These are phyloP conservation scores for Pelmatolapia mariae DNA, from an alignment of 2,113 vertebrate genomes.

Conservation along the genomic window DNA sequence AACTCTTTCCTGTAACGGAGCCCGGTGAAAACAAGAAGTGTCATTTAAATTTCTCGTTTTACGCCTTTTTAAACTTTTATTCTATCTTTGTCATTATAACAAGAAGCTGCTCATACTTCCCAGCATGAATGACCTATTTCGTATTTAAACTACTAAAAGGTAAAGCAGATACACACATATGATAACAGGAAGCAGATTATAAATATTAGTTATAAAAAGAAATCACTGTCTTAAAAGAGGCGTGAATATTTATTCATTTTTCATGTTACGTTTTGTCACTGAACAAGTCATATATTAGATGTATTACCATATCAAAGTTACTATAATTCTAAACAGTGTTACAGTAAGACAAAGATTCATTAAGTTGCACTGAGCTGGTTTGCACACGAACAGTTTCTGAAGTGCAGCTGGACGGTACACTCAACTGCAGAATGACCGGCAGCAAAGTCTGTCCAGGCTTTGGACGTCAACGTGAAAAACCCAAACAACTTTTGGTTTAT, in stretches of 20 bases:
- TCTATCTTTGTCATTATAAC: accelerated
- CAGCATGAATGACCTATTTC: background rate
- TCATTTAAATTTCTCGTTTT: background rate
- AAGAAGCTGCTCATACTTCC: background rate
- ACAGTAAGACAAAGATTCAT: background rate
- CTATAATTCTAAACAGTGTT: background rate
- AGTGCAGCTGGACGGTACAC: background rate
- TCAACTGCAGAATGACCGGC: background rate
- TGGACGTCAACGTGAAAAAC: background rate
- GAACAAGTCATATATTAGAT: background rate
- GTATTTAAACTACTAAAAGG: background rate
- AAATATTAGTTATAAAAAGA: background rate
- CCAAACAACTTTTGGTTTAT: background rate
- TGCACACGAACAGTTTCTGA: background rate
- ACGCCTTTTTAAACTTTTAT: background rate
- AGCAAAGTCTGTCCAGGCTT: background rate
- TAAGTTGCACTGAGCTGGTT: background rate
- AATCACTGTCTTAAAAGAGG: background rate
- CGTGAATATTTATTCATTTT: background rate
- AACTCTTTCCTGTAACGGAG: background rate
- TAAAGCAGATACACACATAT: background rate
- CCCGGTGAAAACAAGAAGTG: accelerated
- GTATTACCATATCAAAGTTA: background rate
- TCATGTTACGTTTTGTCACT: background rate
- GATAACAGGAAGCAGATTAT: background rate